phyloP scores from a whole-genome alignment of 2,888 invertebrate genomes.

The Ditula angustiorana region DNA sequence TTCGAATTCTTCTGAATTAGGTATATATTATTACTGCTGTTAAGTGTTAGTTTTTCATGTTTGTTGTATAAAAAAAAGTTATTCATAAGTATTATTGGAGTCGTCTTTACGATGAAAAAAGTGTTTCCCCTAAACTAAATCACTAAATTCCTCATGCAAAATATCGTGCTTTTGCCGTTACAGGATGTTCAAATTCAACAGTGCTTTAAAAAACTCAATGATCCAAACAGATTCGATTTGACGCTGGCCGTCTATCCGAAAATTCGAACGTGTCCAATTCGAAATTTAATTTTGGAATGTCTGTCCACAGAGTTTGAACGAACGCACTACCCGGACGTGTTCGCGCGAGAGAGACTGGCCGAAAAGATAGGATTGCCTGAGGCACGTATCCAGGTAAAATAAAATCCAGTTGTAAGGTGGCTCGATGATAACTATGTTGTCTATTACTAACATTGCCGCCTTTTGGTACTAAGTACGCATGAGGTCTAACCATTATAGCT shows the following conservation, averaged over 20 bases:
- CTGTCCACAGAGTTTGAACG: slow-evolving; percentile 94
- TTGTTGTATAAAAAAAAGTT: no score
- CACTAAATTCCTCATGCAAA: neutral
- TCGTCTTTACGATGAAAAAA: neutral
- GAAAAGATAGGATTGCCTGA: slow-evolving; percentile 99
- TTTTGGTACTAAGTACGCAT: slow-evolving; percentile 28
- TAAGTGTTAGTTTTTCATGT: no score
- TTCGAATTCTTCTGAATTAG: no score
- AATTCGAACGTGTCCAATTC: slow-evolving; percentile 44
- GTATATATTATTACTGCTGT: no score
- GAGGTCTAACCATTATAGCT: slow-evolving; percentile 12
- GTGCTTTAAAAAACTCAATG: slow-evolving; percentile 3
- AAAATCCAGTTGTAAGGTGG: slow-evolving; percentile 82
- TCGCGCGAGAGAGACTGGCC: slow-evolving; percentile 97
- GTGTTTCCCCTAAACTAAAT: no score
- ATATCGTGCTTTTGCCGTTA: neutral
- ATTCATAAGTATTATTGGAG: no score
- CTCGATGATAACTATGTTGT: slow-evolving; percentile 54
- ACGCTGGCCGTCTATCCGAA: slow-evolving; percentile 33
- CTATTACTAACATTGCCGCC: slow-evolving; percentile 48
- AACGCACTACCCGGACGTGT: slow-evolving; percentile 99
- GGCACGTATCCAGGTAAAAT: slow-evolving; percentile 99
- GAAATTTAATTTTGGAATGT: slow-evolving; percentile 44
- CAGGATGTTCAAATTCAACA: neutral
- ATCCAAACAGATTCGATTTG: slow-evolving; percentile 35